Evolutionary conservation across 2,888 invertebrate genomes (phyloP), one percentile per base, ranked within the genome.

Genomic region (Arctia plantaginis): DNA sequence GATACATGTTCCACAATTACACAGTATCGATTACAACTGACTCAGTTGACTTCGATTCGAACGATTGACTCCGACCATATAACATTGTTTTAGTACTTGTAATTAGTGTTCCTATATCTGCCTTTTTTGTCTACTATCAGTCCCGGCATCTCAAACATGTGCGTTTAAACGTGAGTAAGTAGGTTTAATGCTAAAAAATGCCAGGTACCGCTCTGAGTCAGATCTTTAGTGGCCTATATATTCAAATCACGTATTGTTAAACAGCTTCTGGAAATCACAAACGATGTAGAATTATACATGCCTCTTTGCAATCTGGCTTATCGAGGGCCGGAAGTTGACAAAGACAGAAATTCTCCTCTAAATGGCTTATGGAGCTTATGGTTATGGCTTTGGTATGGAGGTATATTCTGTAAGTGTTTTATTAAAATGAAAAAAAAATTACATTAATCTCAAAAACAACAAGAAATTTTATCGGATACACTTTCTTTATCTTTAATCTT

Each of bases 1-100:
- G 91, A 93, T 93, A 93, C 94, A 92, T 90, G 93, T 90, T 88
- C 91, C 82, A 91, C 93, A 95, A 95, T 95, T 94, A 95, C 93
- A 90, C 88, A 91, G 91, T 92, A 94, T 93, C 93, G 94, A 94
- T 94, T 95, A 93, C 93, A 89, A 90, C 89, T 93, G 93, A 94
- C 92, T 94, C 93, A 92, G 89, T 85, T 88, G 83, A 89, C 86
- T 89, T 87, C 92, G 92, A 92, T 92, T 89, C 90, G 79, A 91
- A 87, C 92, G 92, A 92, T 93, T 90, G 92, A 93, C 93, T 91
- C 87, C 88, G 84, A 87, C 93, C 84, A 93, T 94, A 94, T 94
- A 94, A 91, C 93, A 89, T 90, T 89, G 91, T 92, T 92, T 93
- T 92, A 93, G 89, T 93, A 86, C 85, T 87, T 89, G 90, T 91